phyloP scores from a whole-genome alignment of 2,113 vertebrate genomes.

The Saimiri boliviensis region DNA sequence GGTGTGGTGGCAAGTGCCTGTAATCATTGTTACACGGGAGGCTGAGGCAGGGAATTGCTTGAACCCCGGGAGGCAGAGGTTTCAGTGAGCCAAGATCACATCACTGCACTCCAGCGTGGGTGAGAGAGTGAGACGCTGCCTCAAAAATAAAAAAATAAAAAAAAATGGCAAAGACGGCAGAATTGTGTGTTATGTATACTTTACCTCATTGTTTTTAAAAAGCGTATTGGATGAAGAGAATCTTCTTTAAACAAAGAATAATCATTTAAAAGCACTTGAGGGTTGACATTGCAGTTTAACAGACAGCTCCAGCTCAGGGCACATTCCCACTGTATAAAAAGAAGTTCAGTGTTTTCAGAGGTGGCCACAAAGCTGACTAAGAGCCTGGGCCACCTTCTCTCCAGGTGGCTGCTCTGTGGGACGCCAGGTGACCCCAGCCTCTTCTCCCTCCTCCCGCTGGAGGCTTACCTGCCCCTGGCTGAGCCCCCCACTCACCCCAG shows the following conservation, averaged over 20 bases:
- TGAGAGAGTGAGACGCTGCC: too few species aligned
- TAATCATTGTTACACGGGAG: too few species aligned
- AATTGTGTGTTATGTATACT: not conserved
- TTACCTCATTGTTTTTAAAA: not conserved
- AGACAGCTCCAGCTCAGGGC: not conserved
- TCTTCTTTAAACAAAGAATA: not conserved
- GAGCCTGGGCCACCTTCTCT: not conserved
- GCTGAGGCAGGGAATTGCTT: too few species aligned
- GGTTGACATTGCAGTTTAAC: rapidly evolving
- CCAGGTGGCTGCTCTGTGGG: not conserved
- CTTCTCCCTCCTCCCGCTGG: rapidly evolving
- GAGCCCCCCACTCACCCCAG: not conserved
- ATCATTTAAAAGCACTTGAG: rapidly evolving
- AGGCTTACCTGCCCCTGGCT: rapidly evolving
- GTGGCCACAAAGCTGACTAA: not conserved
- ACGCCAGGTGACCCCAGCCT: not conserved
- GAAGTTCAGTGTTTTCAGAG: rapidly evolving
- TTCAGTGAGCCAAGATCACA: too few species aligned
- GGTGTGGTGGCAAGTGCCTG: too few species aligned
- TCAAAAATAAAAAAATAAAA: too few species aligned
- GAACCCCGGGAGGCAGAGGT: too few species aligned
- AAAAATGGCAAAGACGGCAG: too few species aligned
- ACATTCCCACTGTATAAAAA: not conserved
- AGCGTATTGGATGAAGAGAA: not conserved
- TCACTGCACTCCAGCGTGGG: too few species aligned